Percentiles rank a stretch among this genome's conserved stretches.
Evolutionary conservation across 2,113 vertebrate species (phyloP).

Genomic region (Lagopus leucura): DNA sequence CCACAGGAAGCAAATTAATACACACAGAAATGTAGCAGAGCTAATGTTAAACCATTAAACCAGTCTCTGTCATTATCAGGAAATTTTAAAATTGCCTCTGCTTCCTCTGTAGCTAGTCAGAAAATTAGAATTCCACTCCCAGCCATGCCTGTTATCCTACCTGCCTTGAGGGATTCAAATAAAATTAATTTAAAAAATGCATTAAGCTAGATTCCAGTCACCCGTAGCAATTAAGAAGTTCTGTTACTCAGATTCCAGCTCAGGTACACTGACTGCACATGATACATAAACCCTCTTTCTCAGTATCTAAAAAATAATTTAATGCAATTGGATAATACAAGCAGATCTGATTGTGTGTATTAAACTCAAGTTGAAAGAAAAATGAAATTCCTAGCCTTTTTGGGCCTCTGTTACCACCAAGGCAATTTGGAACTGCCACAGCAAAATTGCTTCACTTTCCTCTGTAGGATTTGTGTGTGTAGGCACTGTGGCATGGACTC

Average conservation of each 20-base stretch:
- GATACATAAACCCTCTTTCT: not conserved
- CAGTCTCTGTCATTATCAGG: not conserved
- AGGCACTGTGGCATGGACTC: not conserved
- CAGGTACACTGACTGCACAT: not conserved
- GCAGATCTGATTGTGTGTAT: not conserved
- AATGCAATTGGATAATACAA: not conserved
- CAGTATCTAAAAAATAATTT: not conserved
- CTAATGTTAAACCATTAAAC: conserved; percentile 18
- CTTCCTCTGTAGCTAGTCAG: not conserved
- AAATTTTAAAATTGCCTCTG: conserved; percentile 16
- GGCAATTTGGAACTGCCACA: not conserved
- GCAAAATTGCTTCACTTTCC: not conserved
- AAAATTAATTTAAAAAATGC: conserved; percentile 5
- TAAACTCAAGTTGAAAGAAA: not conserved
- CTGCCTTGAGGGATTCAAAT: not conserved
- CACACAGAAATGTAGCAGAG: not conserved
- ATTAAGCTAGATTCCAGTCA: not conserved
- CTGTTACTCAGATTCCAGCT: not conserved
- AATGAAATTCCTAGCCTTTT: not conserved
- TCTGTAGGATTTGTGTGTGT: not conserved
- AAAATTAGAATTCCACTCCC: conserved; percentile 26
- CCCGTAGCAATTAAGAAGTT: not conserved
- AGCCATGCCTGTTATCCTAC: not conserved
- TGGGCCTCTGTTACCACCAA: not conserved
- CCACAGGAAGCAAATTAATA: conserved; percentile 40